These are phyloP conservation scores for Himantopus leucocephalus DNA, from an alignment of 2,113 vertebrate species.

Conservation along the genomic window DNA sequence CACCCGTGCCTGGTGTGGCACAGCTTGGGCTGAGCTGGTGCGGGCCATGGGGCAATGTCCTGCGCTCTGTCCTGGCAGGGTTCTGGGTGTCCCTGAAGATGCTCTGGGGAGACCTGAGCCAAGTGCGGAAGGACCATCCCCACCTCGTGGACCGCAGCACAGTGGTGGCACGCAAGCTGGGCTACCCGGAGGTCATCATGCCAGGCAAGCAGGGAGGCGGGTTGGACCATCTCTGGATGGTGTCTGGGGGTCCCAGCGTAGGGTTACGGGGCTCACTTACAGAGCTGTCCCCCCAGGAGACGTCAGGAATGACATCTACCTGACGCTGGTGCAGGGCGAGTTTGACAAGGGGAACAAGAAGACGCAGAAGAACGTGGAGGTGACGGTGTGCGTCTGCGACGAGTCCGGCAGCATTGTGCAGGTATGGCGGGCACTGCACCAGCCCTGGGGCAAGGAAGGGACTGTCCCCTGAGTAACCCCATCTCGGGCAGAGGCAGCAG, in stretches of 20 bases:
- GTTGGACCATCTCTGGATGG: neutral
- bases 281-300: neutral
- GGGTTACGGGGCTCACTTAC: neutral
- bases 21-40: neutral
- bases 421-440: neutral
- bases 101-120: slow-evolving; percentile 81
- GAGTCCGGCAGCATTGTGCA: slow-evolving; percentile 28
- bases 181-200: slow-evolving; percentile 88
- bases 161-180: slow-evolving; percentile 83
- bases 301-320: slow-evolving; percentile 68
- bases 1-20: accelerated
- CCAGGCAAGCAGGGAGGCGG: slow-evolving; percentile 68
- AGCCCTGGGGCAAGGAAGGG: neutral
- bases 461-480: neutral
- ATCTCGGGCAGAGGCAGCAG: accelerated
- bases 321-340: slow-evolving; percentile 62
- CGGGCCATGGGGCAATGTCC: accelerated
- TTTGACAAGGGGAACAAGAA: slow-evolving; percentile 70
- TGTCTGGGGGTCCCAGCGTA: accelerated
- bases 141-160: slow-evolving; percentile 81
- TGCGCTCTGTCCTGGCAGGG: slow-evolving; percentile 30
- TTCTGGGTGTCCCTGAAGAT: slow-evolving; percentile 88
- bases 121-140: slow-evolving; percentile 79
- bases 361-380: slow-evolving; percentile 67
- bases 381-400: slow-evolving; percentile 55